Evolutionary conservation across 2,113 vertebrate species (phyloP).

Genomic region (Gasterosteus aculeatus): DNA sequence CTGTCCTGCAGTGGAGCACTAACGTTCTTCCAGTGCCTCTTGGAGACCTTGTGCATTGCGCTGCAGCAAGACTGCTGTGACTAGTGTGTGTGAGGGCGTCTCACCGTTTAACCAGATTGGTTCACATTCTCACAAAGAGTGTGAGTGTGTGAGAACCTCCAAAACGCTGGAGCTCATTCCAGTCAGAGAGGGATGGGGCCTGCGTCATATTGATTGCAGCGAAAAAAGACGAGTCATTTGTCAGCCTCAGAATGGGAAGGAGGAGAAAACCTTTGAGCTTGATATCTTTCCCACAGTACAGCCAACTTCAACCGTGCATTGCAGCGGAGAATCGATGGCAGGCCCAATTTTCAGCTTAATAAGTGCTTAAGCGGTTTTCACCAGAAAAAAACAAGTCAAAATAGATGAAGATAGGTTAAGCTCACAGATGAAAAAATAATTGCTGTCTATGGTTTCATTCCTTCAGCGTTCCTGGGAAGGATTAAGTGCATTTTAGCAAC

Average conservation of each 20-base stretch:
- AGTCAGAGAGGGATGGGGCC: slow-evolving; percentile 74
- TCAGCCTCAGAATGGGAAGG: slow-evolving; percentile 69
- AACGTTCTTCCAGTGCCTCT: slow-evolving; percentile 47
- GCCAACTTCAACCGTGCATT: slow-evolving; percentile 57
- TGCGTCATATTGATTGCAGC: slow-evolving; percentile 73
- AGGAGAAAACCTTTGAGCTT: slow-evolving; percentile 66
- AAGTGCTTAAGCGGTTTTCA: slow-evolving; percentile 7
- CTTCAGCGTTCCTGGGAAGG: neutral
- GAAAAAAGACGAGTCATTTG: slow-evolving; percentile 75
- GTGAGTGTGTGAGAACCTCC: slow-evolving; percentile 37
- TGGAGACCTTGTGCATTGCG: slow-evolving; percentile 3
- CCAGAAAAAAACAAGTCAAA: neutral
- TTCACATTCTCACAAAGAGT: slow-evolving; percentile 50
- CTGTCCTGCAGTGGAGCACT: slow-evolving; percentile 1
- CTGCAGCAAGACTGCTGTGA: slow-evolving; percentile 43
- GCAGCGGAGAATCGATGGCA: slow-evolving; percentile 73
- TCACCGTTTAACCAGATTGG: slow-evolving; percentile 46
- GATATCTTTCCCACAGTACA: slow-evolving; percentile 70
- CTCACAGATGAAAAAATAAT: neutral
- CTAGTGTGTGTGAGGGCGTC: slow-evolving; percentile 32
- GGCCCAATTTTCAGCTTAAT: slow-evolving; percentile 39
- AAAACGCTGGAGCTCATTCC: slow-evolving; percentile 69
- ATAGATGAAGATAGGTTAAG: neutral
- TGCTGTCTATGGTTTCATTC: neutral
- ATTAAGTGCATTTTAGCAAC: slow-evolving; percentile 4